Conservation (phyloP, 2,797 vertebrate species). For the Spinibarbus caldwelli region DNA sequence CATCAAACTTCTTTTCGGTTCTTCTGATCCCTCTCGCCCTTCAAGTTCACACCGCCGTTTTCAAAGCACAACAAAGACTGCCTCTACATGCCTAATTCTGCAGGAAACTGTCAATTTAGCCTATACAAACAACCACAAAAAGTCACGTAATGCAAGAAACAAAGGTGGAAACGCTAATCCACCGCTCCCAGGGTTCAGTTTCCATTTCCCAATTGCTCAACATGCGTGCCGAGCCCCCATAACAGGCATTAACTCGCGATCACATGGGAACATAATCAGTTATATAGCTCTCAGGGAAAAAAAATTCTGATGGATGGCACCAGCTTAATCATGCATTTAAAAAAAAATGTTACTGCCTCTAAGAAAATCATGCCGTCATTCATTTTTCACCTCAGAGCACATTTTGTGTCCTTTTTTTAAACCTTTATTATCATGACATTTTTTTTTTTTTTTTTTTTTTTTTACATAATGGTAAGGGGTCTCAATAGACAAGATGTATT, state of each 20-base stretch:
- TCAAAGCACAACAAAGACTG: background rate
- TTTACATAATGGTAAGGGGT: too few relatives aligned
- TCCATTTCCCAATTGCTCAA: constrained; percentile 50
- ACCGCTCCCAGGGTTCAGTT: constrained; percentile 1
- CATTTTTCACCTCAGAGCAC: constrained; percentile 49
- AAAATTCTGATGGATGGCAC: constrained; percentile 70
- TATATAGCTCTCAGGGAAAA: constrained; percentile 63
- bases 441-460: too few relatives aligned
- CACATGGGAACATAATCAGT: constrained; percentile 67
- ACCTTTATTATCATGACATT: background rate
- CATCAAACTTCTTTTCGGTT: constrained; percentile 42
- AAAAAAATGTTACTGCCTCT: constrained; percentile 55
- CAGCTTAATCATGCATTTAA: constrained; percentile 62
- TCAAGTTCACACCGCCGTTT: background rate
- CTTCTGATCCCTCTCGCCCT: constrained; percentile 35
- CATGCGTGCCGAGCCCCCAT: constrained; percentile 59
- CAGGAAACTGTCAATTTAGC: constrained; percentile 42
- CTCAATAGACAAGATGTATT: too few relatives aligned
- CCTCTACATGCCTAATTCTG: background rate
- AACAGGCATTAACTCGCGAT: constrained; percentile 62
- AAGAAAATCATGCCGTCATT: constrained; percentile 61
- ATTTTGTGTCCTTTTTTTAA: background rate
- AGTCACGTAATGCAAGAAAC: background rate
- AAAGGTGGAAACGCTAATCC: constrained; percentile 40
- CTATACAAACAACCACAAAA: constrained; percentile 33